Evolutionary conservation across 2,888 invertebrate species (phyloP).

Genomic region (Dioctria rufipes): DNA sequence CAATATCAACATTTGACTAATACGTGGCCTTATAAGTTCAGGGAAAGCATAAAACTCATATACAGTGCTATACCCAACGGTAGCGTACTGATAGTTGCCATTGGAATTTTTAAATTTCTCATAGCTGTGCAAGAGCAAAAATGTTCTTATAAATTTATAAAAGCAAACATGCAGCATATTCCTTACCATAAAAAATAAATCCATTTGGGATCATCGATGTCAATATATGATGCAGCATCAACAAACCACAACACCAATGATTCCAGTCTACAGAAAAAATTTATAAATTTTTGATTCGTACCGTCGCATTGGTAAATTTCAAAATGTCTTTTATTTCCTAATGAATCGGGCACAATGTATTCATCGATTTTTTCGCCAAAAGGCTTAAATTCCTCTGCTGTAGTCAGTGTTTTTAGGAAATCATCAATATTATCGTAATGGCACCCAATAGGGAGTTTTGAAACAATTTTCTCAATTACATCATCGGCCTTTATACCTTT

Average conservation of each 20-base stretch:
- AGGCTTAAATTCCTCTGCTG: conserved; percentile 84
- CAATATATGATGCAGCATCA: conserved; percentile 96
- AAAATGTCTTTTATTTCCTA: conserved; percentile 73
- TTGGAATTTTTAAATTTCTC: conserved; percentile 78
- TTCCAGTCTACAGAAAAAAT: conserved; percentile 88
- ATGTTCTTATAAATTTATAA: neutral
- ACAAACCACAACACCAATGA: conserved; percentile 73
- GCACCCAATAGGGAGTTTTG: conserved; percentile 81
- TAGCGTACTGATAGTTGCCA: conserved; percentile 78
- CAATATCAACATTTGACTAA: conserved; percentile 92
- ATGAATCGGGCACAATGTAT: conserved; percentile 71
- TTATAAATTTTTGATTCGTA: conserved; percentile 80
- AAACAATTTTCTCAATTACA: conserved; percentile 78
- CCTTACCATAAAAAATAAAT: conserved; percentile 85
- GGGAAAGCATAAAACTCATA: conserved; percentile 98
- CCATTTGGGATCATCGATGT: conserved; percentile 94
- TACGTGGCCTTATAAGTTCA: conserved; percentile 86
- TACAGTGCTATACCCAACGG: conserved; percentile 91
- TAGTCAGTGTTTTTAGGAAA: conserved; percentile 79
- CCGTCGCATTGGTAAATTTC: conserved; percentile 87
- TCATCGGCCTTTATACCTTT: conserved; percentile 82
- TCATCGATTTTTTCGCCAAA: conserved; percentile 80
- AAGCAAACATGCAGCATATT: conserved; percentile 57
- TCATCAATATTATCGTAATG: conserved; percentile 79
- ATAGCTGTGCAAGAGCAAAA: conserved; percentile 73